A percentile compares a stretch with the other conserved stretches of the same genome.
phyloP scores from a whole-genome alignment of 2,113 vertebrate genomes.

The Conger conger region DNA sequence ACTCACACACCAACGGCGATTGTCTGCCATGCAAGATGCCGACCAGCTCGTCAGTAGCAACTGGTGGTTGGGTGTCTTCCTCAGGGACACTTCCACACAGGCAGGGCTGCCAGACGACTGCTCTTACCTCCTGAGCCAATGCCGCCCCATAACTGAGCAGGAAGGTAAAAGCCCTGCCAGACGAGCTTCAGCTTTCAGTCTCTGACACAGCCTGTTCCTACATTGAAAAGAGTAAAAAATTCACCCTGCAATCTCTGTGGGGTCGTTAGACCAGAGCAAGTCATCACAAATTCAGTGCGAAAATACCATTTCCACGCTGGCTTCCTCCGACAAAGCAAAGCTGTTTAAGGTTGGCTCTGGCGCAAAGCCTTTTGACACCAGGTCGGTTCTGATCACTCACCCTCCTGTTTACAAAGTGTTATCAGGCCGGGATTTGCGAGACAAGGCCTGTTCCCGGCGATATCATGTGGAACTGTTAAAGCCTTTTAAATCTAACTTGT shows the following conservation, averaged over 20 bases:
- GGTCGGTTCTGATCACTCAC: conserved; percentile 7
- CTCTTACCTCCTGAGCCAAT: no score
- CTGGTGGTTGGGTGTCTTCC: no score
- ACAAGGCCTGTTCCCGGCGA: neutral
- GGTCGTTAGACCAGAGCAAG: neutral
- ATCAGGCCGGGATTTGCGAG: neutral
- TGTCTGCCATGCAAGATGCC: no score
- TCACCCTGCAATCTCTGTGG: neutral
- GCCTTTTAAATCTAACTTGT: neutral
- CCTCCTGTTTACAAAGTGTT: conserved; percentile 12
- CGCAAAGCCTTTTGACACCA: neutral
- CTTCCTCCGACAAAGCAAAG: neutral
- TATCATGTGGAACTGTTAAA: neutral
- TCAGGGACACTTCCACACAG: no score
- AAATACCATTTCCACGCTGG: neutral
- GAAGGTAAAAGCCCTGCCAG: no score
- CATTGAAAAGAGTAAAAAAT: no score
- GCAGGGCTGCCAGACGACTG: no score
- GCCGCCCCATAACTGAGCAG: no score
- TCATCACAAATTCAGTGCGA: conserved; percentile 5
- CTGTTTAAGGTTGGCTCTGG: neutral
- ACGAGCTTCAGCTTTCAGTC: no score
- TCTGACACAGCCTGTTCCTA: no score
- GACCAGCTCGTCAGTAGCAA: no score
- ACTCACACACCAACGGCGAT: no score